Conservation (phyloP, 1,140 invertebrate species). For the Zaprionus lachaisei region DNA sequence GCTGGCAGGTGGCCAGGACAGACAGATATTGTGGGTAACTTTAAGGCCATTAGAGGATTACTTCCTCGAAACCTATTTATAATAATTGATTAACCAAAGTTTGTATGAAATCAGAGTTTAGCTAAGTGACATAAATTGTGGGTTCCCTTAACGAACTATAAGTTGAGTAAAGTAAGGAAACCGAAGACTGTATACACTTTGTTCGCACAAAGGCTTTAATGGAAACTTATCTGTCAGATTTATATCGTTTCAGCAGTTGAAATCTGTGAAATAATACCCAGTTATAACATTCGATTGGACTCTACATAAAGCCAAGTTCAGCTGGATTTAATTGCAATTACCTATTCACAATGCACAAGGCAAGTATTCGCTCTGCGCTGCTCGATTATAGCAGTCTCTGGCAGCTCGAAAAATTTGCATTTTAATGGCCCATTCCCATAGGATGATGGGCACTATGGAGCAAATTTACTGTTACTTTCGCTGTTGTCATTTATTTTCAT, state of each 20-base stretch:
- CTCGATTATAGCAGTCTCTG: slow-evolving; percentile 17
- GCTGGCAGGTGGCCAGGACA: not conserved
- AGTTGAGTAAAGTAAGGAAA: not conserved
- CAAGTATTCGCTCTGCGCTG: slow-evolving; percentile 5
- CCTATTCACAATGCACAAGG: not conserved
- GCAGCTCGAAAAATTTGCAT: slow-evolving; percentile 24
- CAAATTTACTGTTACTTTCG: slow-evolving; percentile 15
- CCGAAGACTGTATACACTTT: no score
- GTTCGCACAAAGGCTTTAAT: no score
- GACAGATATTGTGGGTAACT: slow-evolving; percentile 17
- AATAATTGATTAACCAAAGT: slow-evolving; percentile 7
- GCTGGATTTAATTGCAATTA: not conserved
- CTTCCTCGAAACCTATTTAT: slow-evolving; percentile 10
- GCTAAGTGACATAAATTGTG: not conserved
- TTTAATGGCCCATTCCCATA: slow-evolving; percentile 28
- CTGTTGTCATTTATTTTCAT: slow-evolving; percentile 40
- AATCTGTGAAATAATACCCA: not conserved
- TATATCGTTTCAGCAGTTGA: no score
- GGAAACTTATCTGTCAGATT: no score
- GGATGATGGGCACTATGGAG: slow-evolving; percentile 1
- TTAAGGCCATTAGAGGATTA: slow-evolving; percentile 49
- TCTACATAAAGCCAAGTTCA: not conserved
- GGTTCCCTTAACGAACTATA: not conserved
- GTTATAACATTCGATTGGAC: no score
- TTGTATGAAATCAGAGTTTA: not conserved